Base-by-base conservation (phyloP, 2,113 vertebrate species). In the Mohoua ochrocephala region DNA sequence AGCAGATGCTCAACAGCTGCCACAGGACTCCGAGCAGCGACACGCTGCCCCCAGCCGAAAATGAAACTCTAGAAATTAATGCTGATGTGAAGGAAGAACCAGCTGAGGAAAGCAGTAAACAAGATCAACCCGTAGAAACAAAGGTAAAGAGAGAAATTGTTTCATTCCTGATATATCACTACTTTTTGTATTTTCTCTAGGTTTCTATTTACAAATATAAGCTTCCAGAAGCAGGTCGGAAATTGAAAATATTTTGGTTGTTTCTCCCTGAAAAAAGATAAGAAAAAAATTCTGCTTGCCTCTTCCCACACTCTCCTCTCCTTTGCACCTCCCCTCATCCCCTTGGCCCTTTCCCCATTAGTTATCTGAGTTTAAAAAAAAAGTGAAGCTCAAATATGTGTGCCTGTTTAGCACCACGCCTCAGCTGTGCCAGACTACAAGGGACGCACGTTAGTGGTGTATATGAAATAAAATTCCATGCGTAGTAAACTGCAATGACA, bases 61-160 rank as follows among this genome's bases (percentile, higher is more conserved):
- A 68, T 30, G 95, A 77, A 84, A 64, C 44, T 33, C 76, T 61
- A n/a, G 96, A 83, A 63, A 39, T 31, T 6, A 84, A 79, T 81
- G 35, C 77, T 42, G 27, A 39, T 3, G 13, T 35, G 24, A 95
- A 95, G 50, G 97, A 98, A 33, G 90, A 75, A 13, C 88, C 71
- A 54, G 45, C 84, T 26, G 97, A 97, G 57, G 97, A 97, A 60
- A 61, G 54, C 41, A 76, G 31, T 17, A 96, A 96, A 39, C 84
- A 91, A 89, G 97, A 98, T 33, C 88, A 91, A 33, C 96, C 65
- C 67, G 76, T 60, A 3, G 98, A 98, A 88, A 45, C 54, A 42
- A 98, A 98, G 98, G 98, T 98, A 97, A 96, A 54, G 15, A 28
- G 24, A 71, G 16, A 61, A 70, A 10, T 24, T 10, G 2, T 92